Conservation (phyloP, 2,113 vertebrate genomes). For the Mastomys natalensis region DNA sequence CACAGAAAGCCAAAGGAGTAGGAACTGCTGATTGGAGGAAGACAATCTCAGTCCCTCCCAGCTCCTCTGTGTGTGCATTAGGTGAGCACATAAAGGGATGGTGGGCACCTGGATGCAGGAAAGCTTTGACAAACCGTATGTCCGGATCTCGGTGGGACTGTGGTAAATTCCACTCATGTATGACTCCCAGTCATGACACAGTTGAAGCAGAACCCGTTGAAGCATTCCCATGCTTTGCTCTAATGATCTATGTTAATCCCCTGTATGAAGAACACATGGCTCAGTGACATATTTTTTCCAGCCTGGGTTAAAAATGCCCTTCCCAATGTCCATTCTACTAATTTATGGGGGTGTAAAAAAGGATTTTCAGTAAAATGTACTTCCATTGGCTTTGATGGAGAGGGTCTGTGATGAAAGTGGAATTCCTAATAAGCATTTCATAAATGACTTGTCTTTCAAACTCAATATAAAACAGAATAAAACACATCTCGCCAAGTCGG, state of each 20-base stretch:
- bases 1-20: not conserved
- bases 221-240: constrained; percentile 57
- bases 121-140: not conserved
- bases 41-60: not conserved
- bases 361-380: constrained; percentile 73
- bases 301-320: constrained; percentile 64
- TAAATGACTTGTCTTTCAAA: constrained; percentile 81
- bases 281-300: constrained; percentile 64
- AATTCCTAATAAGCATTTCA: constrained; percentile 80
- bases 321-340: constrained; percentile 71
- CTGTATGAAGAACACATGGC: constrained; percentile 37
- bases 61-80: not conserved
- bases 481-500: constrained; percentile 66
- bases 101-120: not conserved
- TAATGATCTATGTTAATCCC: constrained; percentile 73
- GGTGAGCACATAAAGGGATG: not conserved
- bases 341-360: constrained; percentile 76
- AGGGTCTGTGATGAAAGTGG: constrained; percentile 74
- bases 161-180: not conserved
- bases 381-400: constrained; percentile 80
- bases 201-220: constrained; percentile 42
- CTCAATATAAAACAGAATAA: constrained; percentile 81
- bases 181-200: constrained; percentile 46
- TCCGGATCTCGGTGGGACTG: not conserved
- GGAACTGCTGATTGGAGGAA: not conserved